Conservation (phyloP, 2,113 vertebrate species). For the Cranoglanis bouderius region DNA sequence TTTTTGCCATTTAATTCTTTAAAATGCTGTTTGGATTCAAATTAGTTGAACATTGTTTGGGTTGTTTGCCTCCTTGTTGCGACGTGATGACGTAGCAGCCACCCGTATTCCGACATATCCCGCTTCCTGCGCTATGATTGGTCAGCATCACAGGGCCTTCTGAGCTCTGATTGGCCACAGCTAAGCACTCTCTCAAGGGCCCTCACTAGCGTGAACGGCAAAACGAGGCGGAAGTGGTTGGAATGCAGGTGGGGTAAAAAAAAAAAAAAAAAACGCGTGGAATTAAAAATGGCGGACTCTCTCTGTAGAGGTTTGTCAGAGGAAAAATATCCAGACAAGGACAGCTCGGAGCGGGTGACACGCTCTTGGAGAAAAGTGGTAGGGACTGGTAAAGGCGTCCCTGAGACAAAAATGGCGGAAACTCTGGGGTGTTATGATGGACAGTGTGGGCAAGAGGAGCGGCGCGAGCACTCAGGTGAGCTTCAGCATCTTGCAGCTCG, state of each 20-base stretch:
- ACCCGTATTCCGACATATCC: constrained; percentile 23
- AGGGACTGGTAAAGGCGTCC: constrained; percentile 51
- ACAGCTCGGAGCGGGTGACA: constrained; percentile 56
- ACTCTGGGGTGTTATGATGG: constrained; percentile 75
- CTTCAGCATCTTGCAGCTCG: constrained; percentile 45
- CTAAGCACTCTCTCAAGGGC: no score
- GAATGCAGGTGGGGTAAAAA: constrained; percentile 16
- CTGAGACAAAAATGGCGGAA: constrained; percentile 63
- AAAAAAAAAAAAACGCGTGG: neutral
- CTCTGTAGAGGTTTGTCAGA: constrained; percentile 64
- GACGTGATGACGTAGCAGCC: constrained; percentile 49
- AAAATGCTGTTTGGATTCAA: neutral
- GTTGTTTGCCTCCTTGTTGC: neutral
- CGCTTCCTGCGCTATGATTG: neutral
- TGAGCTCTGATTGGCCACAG: neutral
- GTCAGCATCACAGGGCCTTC: neutral
- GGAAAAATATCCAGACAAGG: constrained; percentile 65
- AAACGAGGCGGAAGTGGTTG: neutral
- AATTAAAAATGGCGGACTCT: constrained; percentile 68
- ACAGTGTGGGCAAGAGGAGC: constrained; percentile 61
- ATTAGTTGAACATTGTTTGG: neutral
- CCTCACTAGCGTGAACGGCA: neutral
- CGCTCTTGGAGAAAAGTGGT: constrained; percentile 52
- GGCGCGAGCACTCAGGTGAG: constrained; percentile 68
- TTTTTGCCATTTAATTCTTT: neutral